Conservation (phyloP, 2,113 vertebrate genomes). For the Tenebrosternarchus preto region DNA sequence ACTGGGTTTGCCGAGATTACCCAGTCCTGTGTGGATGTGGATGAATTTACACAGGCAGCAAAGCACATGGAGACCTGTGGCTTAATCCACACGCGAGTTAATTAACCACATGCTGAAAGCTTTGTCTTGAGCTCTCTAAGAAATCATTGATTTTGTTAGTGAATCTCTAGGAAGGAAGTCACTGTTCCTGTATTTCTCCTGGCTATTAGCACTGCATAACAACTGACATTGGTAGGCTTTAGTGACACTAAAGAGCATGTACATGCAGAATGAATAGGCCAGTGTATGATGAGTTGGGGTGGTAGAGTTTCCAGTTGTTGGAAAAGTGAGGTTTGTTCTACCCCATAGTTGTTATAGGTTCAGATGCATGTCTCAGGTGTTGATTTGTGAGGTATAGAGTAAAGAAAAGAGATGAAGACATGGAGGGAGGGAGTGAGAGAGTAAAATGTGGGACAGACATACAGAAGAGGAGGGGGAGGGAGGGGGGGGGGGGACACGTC, state of each 20-base stretch:
- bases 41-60: slow-evolving; percentile 66
- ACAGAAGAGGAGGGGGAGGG: slow-evolving; percentile 15
- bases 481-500: not conserved
- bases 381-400: slow-evolving; percentile 16
- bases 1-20: slow-evolving; percentile 50
- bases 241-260: not conserved
- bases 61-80: slow-evolving; percentile 22
- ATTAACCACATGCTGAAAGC: not conserved
- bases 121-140: slow-evolving; percentile 23
- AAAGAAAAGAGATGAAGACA: slow-evolving; percentile 28
- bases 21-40: too few species aligned
- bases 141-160: not conserved
- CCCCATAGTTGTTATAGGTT: not conserved
- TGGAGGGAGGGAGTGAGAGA: slow-evolving; percentile 7
- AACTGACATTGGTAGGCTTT: not conserved
- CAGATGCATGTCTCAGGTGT: not conserved
- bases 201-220: not conserved
- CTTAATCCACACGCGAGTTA: slow-evolving; percentile 46
- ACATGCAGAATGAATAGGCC: not conserved
- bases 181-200: not conserved
- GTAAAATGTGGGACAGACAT: not conserved
- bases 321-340: not conserved
- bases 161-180: not conserved
- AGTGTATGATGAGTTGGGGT: too few species aligned
- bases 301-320: not conserved